Conservation (phyloP, 2,113 vertebrate genomes). For the Philantomba maxwellii region DNA sequence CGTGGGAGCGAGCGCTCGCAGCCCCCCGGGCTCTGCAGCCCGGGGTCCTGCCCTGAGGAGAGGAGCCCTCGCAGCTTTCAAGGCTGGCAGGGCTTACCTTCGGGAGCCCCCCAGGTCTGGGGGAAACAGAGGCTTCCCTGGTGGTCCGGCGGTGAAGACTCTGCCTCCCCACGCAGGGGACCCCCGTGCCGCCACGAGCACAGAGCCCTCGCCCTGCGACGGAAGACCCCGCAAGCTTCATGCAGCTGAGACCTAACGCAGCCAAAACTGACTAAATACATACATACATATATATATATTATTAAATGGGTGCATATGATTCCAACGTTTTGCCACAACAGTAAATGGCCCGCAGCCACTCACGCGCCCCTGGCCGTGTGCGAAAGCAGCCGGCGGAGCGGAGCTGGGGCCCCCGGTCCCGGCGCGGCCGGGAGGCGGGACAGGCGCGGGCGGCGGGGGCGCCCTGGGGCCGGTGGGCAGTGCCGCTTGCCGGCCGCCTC, state of each 20-base stretch:
- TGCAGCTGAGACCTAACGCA: neutral
- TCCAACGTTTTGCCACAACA: neutral
- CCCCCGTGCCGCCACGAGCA: fast-evolving
- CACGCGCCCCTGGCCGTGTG: neutral
- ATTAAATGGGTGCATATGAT: neutral
- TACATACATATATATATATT: too few species aligned
- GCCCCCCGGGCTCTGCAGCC: neutral
- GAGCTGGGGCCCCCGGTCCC: neutral
- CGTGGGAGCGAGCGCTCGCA: neutral
- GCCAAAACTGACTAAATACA: neutral
- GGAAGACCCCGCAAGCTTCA: neutral
- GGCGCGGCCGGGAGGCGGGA: neutral
- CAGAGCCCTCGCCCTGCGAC: neutral
- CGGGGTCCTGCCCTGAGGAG: neutral
- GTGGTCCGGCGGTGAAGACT: neutral
- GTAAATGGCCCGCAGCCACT: neutral
- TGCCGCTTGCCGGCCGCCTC: fast-evolving
- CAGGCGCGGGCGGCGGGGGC: fast-evolving
- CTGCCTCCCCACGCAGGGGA: neutral
- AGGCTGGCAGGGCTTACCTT: too few species aligned
- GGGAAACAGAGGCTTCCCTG: neutral
- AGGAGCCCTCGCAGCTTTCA: neutral
- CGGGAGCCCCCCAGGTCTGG: neutral
- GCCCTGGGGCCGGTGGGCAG: neutral
- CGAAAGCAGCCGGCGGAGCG: neutral